These are phyloP conservation scores for Drosophila busckii DNA, from an alignment of 1,140 invertebrate genomes.

Conservation along the genomic window DNA sequence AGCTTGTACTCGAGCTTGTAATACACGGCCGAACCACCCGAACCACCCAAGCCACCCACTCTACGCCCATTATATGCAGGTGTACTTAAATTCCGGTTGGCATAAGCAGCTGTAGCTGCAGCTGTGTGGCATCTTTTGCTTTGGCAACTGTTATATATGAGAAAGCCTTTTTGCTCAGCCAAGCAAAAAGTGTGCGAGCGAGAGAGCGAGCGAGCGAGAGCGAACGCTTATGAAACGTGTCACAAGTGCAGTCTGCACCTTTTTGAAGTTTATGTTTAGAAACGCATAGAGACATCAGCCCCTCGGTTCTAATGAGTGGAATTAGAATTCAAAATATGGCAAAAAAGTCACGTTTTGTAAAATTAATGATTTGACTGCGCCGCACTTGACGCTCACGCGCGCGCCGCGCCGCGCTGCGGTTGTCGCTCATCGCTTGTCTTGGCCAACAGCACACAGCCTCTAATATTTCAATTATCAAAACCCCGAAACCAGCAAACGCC, in stretches of 20 bases:
- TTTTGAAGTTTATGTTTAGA: slow-evolving; percentile 75
- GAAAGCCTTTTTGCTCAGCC: slow-evolving; percentile 46
- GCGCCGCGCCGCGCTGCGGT: too few species aligned
- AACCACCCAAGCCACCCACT: not conserved
- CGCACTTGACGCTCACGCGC: too few species aligned
- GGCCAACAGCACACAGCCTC: too few species aligned
- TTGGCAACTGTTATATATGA: slow-evolving; percentile 44
- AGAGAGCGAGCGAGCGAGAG: slow-evolving; percentile 16
- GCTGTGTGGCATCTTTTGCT: slow-evolving; percentile 36
- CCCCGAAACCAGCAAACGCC: too few species aligned
- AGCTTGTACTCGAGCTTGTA: slow-evolving; percentile 61
- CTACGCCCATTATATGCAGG: slow-evolving; percentile 3
- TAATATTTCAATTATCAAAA: too few species aligned
- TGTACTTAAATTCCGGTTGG: slow-evolving; percentile 56
- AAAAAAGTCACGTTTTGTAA: slow-evolving; percentile 72
- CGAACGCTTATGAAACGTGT: slow-evolving; percentile 75
- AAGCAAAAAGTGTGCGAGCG: slow-evolving; percentile 6
- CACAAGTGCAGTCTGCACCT: slow-evolving; percentile 75
- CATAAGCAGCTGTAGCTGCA: slow-evolving; percentile 42
- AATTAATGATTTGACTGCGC: slow-evolving; percentile 73
- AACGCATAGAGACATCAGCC: slow-evolving; percentile 46
- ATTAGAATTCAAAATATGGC: slow-evolving; percentile 74
- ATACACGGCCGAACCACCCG: slow-evolving; percentile 7
- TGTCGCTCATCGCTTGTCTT: too few species aligned
- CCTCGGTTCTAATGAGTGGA: slow-evolving; percentile 59